Percentiles rank a stretch among this genome's conserved stretches.
These are phyloP conservation scores for Enhydra lutris DNA, from an alignment of 2,113 vertebrate genomes.

Conservation along the genomic window DNA sequence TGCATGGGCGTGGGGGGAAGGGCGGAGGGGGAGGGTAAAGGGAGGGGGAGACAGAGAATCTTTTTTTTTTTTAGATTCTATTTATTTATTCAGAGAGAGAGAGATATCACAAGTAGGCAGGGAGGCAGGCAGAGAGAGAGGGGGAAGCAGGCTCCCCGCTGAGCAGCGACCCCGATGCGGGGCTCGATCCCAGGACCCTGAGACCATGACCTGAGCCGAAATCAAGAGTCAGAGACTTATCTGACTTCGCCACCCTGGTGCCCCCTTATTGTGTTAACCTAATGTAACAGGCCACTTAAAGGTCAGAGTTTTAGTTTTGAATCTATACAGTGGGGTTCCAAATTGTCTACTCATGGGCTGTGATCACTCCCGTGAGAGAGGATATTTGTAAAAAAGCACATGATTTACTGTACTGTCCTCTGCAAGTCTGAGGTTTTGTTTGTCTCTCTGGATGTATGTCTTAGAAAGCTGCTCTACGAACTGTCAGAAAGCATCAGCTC, in stretches of 20 bases:
- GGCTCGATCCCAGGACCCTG: too few relatives aligned
- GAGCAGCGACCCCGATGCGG: too few relatives aligned
- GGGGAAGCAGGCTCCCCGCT: too few relatives aligned
- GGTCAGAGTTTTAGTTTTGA: background rate
- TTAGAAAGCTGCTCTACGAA: slow-evolving; percentile 81
- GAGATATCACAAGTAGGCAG: too few relatives aligned
- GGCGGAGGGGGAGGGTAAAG: background rate
- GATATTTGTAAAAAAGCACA: background rate
- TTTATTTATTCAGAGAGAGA: too few relatives aligned
- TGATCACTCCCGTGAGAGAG: background rate
- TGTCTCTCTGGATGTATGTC: slow-evolving; percentile 58
- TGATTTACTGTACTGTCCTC: background rate
- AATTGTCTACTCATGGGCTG: background rate
- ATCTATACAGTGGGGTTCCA: background rate
- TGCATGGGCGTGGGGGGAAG: accelerated
- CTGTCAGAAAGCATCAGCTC: slow-evolving; percentile 75
- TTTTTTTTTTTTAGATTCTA: background rate
- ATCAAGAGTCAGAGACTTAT: background rate
- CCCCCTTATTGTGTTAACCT: background rate
- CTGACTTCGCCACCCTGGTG: too few relatives aligned
- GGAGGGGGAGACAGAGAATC: background rate
- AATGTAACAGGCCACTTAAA: background rate
- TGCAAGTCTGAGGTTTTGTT: background rate
- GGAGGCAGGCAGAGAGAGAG: too few relatives aligned
- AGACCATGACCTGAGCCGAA: background rate